phyloP scores from a whole-genome alignment of 1,140 invertebrate genomes.

The Helicoverpa zea region DNA sequence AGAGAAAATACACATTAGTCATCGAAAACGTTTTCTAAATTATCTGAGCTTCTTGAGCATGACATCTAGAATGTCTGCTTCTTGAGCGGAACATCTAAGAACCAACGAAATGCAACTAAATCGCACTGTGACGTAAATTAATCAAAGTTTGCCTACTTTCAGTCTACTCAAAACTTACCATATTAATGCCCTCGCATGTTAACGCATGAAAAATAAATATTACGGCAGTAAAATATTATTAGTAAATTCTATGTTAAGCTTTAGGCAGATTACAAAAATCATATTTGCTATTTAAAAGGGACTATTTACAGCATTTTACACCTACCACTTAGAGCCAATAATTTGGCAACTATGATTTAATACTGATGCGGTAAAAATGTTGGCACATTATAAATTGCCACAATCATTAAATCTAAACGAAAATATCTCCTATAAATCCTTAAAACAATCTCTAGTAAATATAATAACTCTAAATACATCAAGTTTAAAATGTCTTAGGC shows the following conservation, averaged over 20 bases:
- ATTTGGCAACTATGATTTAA: constrained; percentile 86
- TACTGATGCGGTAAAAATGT: constrained; percentile 87
- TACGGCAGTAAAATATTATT: constrained; percentile 74
- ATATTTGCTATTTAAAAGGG: constrained; percentile 62
- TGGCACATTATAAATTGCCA: constrained; percentile 82
- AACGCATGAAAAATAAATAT: constrained; percentile 86
- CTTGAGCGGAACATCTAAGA: constrained; percentile 28
- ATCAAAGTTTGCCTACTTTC: constrained; percentile 21
- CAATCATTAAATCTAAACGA: constrained; percentile 72
- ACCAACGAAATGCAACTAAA: constrained; percentile 41
- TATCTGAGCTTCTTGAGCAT: background rate
- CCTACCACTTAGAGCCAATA: constrained; percentile 71
- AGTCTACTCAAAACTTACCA: constrained; percentile 79
- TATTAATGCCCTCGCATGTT: constrained; percentile 81
- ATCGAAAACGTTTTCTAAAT: background rate
- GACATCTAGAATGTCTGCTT: background rate
- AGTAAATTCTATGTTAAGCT: constrained; percentile 64
- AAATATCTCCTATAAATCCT: constrained; percentile 82
- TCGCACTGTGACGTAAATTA: constrained; percentile 23
- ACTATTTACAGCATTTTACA: constrained; percentile 81
- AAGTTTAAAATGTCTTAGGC: constrained; percentile 84
- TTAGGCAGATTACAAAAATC: constrained; percentile 70
- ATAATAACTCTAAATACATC: constrained; percentile 82
- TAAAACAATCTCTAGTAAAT: constrained; percentile 74
- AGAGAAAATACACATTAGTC: constrained; percentile 64